These are phyloP conservation scores for Neoascia interrupta DNA, from an alignment of 2,888 invertebrate genomes.

Conservation along the genomic window DNA sequence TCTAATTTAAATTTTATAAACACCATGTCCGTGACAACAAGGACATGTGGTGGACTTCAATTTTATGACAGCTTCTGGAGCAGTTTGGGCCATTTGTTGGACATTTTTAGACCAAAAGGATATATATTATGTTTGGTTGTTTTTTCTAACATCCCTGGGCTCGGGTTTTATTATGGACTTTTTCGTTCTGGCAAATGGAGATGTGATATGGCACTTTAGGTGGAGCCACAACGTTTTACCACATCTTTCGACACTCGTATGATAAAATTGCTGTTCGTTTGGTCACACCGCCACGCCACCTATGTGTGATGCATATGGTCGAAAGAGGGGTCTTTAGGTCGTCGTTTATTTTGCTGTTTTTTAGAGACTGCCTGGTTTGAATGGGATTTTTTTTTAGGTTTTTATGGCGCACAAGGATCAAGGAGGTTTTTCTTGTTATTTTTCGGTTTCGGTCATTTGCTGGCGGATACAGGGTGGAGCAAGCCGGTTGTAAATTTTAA, in stretches of 20 bases:
- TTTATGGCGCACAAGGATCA: conserved; percentile 14
- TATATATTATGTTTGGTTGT: not conserved
- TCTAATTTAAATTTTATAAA: conserved; percentile 64
- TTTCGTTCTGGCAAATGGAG: conserved; percentile 41
- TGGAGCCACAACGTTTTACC: conserved; percentile 64
- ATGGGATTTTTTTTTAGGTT: not conserved
- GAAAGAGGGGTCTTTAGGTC: not conserved
- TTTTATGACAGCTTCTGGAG: conserved; percentile 42
- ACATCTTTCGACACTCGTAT: conserved; percentile 17
- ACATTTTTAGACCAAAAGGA: conserved; percentile 22
- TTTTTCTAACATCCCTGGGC: conserved; percentile 27
- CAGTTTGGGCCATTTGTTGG: conserved; percentile 59
- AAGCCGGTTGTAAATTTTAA: conserved; percentile 46
- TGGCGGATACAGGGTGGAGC: not conserved
- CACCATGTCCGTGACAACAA: conserved; percentile 14
- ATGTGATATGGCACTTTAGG: conserved; percentile 67
- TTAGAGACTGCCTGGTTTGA: too few relatives aligned
- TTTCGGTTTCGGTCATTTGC: conserved; percentile 51
- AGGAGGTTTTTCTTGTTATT: conserved; percentile 33
- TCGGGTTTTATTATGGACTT: conserved; percentile 15
- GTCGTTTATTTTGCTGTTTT: conserved; percentile 6
- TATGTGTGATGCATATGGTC: conserved; percentile 7
- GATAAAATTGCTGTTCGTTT: conserved; percentile 29
- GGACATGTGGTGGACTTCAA: conserved; percentile 17
- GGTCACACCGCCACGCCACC: conserved; percentile 21